Evolutionary conservation across 2,888 invertebrate species (phyloP), one percentile per base, ranked within the genome.

Genomic region (Rhagophthalmus giganteus): DNA sequence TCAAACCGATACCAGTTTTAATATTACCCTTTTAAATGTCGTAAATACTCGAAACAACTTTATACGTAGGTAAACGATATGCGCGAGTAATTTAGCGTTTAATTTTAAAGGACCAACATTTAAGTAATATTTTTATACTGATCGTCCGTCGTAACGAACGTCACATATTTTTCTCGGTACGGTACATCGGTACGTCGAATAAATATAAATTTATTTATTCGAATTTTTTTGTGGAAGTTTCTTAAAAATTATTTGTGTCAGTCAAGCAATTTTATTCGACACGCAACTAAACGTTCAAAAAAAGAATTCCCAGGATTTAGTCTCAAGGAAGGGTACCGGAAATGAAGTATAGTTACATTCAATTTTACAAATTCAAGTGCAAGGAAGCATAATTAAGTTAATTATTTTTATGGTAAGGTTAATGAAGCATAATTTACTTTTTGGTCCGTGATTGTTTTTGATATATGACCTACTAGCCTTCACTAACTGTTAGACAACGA

Each of bases 21-120:
- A 28, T 5, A 39, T 39, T 28, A 39, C 39, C 39, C 39, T 39
- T 15, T 39, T 39, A 15, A 11, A 26, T 25, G 35, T 35, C 35
- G 24, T 26, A 35, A 6, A 35, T 16, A 16, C 14, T 33, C 16
- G 16, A 33, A 33, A 33, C 16, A 8, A 12, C n/a, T 25, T 25
- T 37, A 24, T 37, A 37, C n/a, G 14, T 8, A 5, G 7, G 20
- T 7, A 14, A 37, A 13, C 11, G 39, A n/a, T 39, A 11, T 39
- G 39, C 39, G n/a, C n/a, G 39, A 30, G 39, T 39, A 39, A 39
- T 39, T 39, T 27, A 30, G 26, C 11, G 8, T n/a, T 14, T 12
- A 16, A 9, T 30, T 37, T 39, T 28, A 38, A 9, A 9, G 13
- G n/a, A n/a, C n/a, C n/a, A n/a, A n/a, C n/a, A n/a, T n/a, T n/a